A percentile compares a stretch with the other conserved stretches of the same genome.
These are phyloP conservation scores for Blennius ocellaris DNA, from an alignment of 2,113 vertebrate genomes.

Conservation along the genomic window DNA sequence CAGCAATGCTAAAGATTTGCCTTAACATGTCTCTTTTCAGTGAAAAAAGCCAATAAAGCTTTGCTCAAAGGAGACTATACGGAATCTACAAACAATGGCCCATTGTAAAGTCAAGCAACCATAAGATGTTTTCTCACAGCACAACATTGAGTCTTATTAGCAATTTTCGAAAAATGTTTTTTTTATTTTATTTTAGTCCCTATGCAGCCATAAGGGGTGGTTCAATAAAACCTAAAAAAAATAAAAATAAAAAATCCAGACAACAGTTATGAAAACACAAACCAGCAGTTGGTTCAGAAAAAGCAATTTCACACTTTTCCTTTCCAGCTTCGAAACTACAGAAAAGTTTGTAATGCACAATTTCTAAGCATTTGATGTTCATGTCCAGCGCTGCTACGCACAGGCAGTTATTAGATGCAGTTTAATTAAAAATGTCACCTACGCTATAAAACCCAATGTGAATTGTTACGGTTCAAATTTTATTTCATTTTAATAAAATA, in stretches of 20 bases:
- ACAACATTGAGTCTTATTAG: too few species aligned
- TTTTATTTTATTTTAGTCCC: too few species aligned
- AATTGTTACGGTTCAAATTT: conserved; percentile 1
- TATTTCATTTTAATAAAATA: conserved; percentile 19
- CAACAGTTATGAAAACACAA: background rate
- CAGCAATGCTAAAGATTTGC: conserved; percentile 10
- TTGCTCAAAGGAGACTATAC: background rate
- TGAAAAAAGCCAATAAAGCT: background rate
- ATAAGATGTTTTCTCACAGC: too few species aligned
- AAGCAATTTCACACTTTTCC: conserved; percentile 2
- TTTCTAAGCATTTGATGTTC: background rate
- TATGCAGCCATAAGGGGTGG: background rate
- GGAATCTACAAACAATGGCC: background rate
- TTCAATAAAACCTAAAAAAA: background rate
- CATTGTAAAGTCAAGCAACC: background rate
- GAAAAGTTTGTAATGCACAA: too few species aligned
- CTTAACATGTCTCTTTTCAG: conserved; percentile 16
- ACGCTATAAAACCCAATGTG: conserved; percentile 5
- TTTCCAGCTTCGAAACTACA: background rate
- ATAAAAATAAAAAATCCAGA: conserved; percentile 10
- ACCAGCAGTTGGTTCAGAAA: background rate
- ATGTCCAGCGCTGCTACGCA: background rate
- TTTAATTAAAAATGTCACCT: conserved; percentile 36
- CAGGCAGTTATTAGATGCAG: background rate
- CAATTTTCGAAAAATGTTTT: background rate